Evolutionary conservation across 2,888 invertebrate genomes (phyloP), one percentile per base, ranked within the genome.

Genomic region (Dorcus parallelipipedus): DNA sequence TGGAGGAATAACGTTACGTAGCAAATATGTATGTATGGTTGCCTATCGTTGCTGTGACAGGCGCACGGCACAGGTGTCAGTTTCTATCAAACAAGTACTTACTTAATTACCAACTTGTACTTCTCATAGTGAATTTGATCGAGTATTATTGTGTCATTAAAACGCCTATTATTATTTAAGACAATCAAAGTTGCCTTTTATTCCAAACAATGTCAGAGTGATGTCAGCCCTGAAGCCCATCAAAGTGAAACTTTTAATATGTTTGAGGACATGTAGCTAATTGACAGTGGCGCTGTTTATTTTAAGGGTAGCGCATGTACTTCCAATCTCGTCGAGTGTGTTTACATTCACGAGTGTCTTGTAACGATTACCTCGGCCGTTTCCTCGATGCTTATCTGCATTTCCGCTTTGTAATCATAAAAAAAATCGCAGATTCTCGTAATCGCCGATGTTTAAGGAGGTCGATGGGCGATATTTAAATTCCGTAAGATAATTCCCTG

Each of bases 301-400:
- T 76, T 71, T 75, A 74, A 75, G 76, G 76, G 75, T 73, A 70
- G 73, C 67, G 72, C 73, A 72, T 72, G 73, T 71, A 76, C 74
- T 76, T 76, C 72, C 76, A 77, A 76, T 76, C 74, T 71, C 69
- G 68, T 73, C 73, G 66, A 76, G 76, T 74, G 67, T 77, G 76
- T 77, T 77, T 76, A 74, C 76, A 71, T 71, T 69, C 66, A 69
- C 72, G 68, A 76, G 75, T 72, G 73, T 66, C 69, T 67, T 66
- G 67, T 66, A 66, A 66, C 69, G 69, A 71, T 71, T 72, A 70
- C 67, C 67, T 64, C 64, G 66, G 68, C 66, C 38, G 45, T 45
- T 26, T 54, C 54, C 17, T 23, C 45, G 7, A 33, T 7, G 6
- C 38, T 38, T 9, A 42, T 51, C 39, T 40, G 41, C 33, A 26